phyloP scores from a whole-genome alignment of 2,113 vertebrate genomes.

The Uria aalge region DNA sequence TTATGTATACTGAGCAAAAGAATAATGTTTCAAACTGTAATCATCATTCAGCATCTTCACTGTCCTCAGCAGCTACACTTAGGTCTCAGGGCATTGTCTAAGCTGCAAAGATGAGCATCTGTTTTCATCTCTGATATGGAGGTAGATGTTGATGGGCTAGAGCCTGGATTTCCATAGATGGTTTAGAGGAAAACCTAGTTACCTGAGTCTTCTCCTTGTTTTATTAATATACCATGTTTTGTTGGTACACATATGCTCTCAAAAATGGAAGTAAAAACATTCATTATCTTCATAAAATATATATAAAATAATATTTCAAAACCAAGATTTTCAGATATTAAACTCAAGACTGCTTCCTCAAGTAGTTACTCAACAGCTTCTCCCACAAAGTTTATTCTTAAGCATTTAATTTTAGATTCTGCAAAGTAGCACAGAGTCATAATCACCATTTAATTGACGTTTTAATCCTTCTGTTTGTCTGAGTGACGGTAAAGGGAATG shows the following conservation, averaged over 20 bases:
- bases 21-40: neutral
- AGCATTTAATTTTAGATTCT: constrained; percentile 27
- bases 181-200: neutral
- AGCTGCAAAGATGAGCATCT: neutral
- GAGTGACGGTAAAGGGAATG: constrained; percentile 20
- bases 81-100: neutral
- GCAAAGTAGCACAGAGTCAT: neutral
- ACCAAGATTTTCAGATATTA: neutral
- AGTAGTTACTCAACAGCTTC: neutral
- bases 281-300: neutral
- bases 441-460: constrained; percentile 32
- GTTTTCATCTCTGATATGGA: neutral
- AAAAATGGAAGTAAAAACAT: neutral
- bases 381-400: neutral
- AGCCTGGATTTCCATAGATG: neutral
- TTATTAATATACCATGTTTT: neutral
- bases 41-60: neutral
- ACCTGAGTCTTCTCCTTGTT: neutral
- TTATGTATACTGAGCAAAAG: neutral
- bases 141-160: neutral
- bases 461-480: constrained; percentile 43
- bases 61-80: neutral
- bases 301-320: neutral
- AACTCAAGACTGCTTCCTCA: neutral
- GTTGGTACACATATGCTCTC: neutral